Evolutionary conservation across 1,140 invertebrate genomes (phyloP), one percentile per base, ranked within the genome.

Genomic region (Eurosta solidaginis): DNA sequence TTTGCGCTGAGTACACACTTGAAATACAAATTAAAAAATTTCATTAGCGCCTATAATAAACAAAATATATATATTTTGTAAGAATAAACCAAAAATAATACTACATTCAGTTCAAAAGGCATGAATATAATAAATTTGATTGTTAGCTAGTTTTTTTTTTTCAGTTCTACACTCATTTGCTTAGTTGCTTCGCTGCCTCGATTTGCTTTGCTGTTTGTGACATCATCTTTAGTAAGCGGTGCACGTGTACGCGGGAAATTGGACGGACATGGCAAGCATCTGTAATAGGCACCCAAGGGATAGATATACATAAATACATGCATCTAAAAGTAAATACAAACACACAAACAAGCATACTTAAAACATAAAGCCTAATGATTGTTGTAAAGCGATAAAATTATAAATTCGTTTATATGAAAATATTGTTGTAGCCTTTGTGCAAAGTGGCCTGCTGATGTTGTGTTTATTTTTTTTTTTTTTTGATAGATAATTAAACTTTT

Each of bases 111-210:
- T 68, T 40, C 22, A 20, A 42, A n/a, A 68, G 59, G 40, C 40
- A 68, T 68, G 59, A 68, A 40, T 20, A 68, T 68, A 68, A 68
- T 68, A 33, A 68, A 68, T 40, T 68, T 68, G 20, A 68, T 68
- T 68, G 59, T 68, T 20, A 20, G 17, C 40, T 68, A 68, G 59
- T 40, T 36, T 27, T 36, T 36, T 47, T n/a, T n/a, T n/a, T n/a
- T n/a, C n/a, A n/a, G n/a, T n/a, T n/a, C n/a, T n/a, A n/a, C n/a
- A n/a, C 45, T 14, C 54, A n/a, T 14, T 63, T 36, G 29, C 14
- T 5, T n/a, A 4, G n/a, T 54, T 27, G n/a, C 25, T 14, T 40
- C n/a, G 59, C 10, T 27, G 59, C 6, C n/a, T 68, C 14, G 29
- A 20, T 9, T 20, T 36, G 59, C n/a, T 68, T n/a, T 40, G 33